Evolutionary conservation across 2,113 vertebrate genomes (phyloP).

Genomic region (Bos taurus): DNA sequence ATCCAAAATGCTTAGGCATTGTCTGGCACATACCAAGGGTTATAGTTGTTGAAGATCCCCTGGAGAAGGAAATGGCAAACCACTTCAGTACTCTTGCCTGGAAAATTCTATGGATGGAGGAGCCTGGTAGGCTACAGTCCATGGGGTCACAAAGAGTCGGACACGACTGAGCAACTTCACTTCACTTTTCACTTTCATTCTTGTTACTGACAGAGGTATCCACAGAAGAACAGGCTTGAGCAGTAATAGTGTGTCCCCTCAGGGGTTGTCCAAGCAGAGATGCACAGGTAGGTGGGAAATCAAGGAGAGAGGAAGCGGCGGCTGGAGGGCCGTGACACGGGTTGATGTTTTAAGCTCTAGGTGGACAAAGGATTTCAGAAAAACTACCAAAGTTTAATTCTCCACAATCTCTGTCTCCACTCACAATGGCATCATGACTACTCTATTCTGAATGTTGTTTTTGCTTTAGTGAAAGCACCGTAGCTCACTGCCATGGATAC

Average conservation of each 20-base stretch:
- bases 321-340: neutral
- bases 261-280: fast-evolving
- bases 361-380: neutral
- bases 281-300: neutral
- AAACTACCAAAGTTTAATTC: neutral
- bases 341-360: neutral
- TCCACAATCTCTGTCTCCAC: neutral
- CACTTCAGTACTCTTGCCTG: neutral
- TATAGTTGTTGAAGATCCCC: neutral
- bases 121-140: neutral
- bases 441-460: neutral
- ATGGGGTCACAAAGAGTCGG: neutral
- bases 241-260: neutral
- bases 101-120: neutral
- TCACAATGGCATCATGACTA: neutral
- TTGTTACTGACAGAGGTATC: neutral
- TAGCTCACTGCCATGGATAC: neutral
- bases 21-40: neutral
- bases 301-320: neutral
- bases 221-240: neutral
- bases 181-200: neutral
- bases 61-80: neutral
- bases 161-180: neutral
- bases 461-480: neutral
- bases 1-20: neutral